Conservation (phyloP, 2,113 vertebrate genomes). For the Colinus virginianus region DNA sequence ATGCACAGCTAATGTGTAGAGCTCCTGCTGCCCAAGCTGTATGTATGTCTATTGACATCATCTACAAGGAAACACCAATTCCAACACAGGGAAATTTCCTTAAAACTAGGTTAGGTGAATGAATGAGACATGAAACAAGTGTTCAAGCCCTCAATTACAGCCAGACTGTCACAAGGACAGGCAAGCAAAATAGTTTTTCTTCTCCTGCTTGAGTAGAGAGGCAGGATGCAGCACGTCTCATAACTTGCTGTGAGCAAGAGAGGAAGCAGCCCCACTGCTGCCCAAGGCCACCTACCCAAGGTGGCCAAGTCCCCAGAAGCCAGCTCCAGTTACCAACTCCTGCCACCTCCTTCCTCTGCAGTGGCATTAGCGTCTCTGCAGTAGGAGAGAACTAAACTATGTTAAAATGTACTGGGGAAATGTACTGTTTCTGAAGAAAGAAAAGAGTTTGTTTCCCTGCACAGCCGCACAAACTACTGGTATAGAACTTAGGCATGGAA, state of each 20-base stretch:
- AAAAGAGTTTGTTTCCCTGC: neutral
- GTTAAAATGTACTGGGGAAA: neutral
- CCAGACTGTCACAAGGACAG: neutral
- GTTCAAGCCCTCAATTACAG: neutral
- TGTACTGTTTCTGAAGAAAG: neutral
- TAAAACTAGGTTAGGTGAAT: neutral
- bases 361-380: accelerated
- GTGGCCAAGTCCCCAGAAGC: accelerated
- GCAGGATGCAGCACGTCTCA: neutral
- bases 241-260: neutral
- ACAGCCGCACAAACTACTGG: neutral
- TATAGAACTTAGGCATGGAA: neutral
- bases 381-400: neutral
- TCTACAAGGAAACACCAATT: neutral
- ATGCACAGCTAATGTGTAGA: neutral
- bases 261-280: accelerated
- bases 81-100: neutral
- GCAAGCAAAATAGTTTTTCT: neutral
- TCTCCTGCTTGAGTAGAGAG: neutral
- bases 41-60: neutral
- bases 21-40: neutral
- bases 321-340: neutral
- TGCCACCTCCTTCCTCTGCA: neutral
- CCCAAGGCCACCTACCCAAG: neutral
- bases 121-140: neutral